Evolutionary conservation across 2,888 invertebrate species (phyloP).

Genomic region (Caenorhabditis angaria): DNA sequence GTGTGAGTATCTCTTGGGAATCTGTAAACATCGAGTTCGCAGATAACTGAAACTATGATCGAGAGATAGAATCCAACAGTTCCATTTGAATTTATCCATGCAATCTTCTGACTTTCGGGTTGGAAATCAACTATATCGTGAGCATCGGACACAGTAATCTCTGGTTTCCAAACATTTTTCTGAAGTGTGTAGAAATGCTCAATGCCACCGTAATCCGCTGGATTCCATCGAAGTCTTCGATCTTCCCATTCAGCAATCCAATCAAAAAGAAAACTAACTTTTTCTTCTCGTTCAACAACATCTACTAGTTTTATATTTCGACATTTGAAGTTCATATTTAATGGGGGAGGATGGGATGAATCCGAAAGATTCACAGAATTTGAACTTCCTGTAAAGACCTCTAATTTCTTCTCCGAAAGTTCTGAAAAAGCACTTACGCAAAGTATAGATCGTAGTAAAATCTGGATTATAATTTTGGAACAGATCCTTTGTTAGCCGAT

Average conservation of each 20-base stretch:
- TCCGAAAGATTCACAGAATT: too few species aligned
- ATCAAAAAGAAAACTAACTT: conserved; percentile 29
- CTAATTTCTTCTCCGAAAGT: too few species aligned
- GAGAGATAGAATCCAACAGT: conserved; percentile 25
- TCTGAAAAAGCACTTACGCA: too few species aligned
- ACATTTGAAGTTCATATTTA: too few species aligned
- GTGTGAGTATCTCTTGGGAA: conserved; percentile 34
- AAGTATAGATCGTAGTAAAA: too few species aligned
- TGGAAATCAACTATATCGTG: too few species aligned
- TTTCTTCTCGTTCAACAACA: conserved; percentile 35
- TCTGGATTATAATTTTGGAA: too few species aligned
- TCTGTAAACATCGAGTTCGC: conserved; percentile 33
- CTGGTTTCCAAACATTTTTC: conserved; percentile 26
- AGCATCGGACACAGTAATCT: conserved; percentile 16
- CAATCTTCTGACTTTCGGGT: too few species aligned
- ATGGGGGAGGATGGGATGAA: too few species aligned
- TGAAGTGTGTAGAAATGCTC: conserved; percentile 10
- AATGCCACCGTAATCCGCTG: conserved; percentile 3
- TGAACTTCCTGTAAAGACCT: too few species aligned
- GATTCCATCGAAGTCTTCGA: conserved; percentile 19
- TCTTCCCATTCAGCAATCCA: conserved; percentile 28
- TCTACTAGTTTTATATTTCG: conserved; percentile 19
- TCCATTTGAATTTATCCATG: conserved; percentile 22
- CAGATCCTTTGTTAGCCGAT: too few species aligned
- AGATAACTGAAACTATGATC: conserved; percentile 24